Conservation (phyloP, 2,113 vertebrate genomes). For the Reinhardtius hippoglossoides region DNA sequence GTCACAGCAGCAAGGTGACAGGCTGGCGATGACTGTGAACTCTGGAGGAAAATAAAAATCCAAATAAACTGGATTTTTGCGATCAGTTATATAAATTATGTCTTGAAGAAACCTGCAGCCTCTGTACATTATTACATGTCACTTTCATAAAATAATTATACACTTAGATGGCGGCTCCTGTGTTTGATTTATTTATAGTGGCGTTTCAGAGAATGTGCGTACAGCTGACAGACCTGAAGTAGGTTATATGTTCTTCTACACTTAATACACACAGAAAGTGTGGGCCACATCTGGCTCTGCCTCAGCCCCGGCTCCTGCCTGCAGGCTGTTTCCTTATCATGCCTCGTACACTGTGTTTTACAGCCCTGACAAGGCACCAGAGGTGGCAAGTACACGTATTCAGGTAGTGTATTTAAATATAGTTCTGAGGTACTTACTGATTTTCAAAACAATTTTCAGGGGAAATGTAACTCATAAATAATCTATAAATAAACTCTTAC, state of each 20-base stretch:
- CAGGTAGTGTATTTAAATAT: neutral
- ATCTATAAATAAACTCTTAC: neutral
- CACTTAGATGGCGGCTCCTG: slow-evolving; percentile 12
- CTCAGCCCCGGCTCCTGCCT: slow-evolving; percentile 55
- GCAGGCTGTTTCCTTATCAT: slow-evolving; percentile 57
- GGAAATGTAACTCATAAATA: neutral
- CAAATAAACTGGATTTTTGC: slow-evolving; percentile 3
- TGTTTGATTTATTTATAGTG: slow-evolving; percentile 63
- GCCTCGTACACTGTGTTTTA: slow-evolving; percentile 42
- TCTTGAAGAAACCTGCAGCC: neutral
- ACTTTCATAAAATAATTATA: slow-evolving; percentile 56
- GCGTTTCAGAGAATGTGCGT: slow-evolving; percentile 50
- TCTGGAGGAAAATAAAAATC: slow-evolving; percentile 31
- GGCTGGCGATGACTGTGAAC: slow-evolving; percentile 50
- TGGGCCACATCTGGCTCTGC: slow-evolving; percentile 65
- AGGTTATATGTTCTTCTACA: slow-evolving; percentile 64
- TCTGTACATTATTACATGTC: slow-evolving; percentile 9
- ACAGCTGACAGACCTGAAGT: slow-evolving; percentile 72
- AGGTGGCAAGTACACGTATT: slow-evolving; percentile 41
- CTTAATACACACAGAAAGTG: slow-evolving; percentile 64
- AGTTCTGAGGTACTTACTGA: neutral
- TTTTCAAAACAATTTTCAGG: neutral
- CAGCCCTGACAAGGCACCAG: slow-evolving; percentile 48
- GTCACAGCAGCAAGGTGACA: slow-evolving; percentile 66
- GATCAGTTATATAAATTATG: slow-evolving; percentile 1